Evolutionary conservation across 2,113 vertebrate genomes (phyloP), one percentile per base, ranked within the genome.

Genomic region (Oreochromis aureus): DNA sequence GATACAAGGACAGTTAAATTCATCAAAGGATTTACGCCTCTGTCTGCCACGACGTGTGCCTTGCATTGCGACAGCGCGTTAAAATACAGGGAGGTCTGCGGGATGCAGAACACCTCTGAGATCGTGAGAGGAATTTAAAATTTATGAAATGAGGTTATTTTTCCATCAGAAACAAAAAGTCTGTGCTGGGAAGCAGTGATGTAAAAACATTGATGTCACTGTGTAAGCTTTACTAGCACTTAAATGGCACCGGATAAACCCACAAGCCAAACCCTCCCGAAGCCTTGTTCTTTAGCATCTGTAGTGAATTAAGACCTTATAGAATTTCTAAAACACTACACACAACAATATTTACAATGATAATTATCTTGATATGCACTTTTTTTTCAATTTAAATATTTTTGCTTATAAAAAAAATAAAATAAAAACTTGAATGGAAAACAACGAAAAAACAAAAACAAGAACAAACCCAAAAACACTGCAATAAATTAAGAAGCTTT

Each of bases 401-500:
- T 95, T 93, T 88, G 89, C 92, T 93, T 95, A 92, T 94, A 96
- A 95, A 96, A 93, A 94, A 96, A 94, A 94, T 78, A 90, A 93
- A 93, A 69, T 69, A 69, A 69, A 69, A 93, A 92, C 82, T 89
- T 13, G 63, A 89, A 89, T 94, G 87, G 91, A 94, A 95, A 76
- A 91, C 92, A 94, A 91, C 6, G 2, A 78, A 91, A 93, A 66
- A 92, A 92, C 93, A 36, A 92, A 91, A 92, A 91, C 66, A 71
- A 71, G 7, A 71, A 71, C 66, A 71, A 71, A 44, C 13, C 3
- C 88, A 87, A 90, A 92, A 95, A 93, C 89, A 94, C 90, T 92
- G 92, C 94, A 95, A 96, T 95, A 95, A 96, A 96, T 96, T 95
- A 95, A 94, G 87, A 95, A 90, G 92, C 87, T 93, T 96, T 96